These are phyloP conservation scores for Camelus dromedarius DNA, from an alignment of 2,113 vertebrate genomes.

Conservation along the genomic window DNA sequence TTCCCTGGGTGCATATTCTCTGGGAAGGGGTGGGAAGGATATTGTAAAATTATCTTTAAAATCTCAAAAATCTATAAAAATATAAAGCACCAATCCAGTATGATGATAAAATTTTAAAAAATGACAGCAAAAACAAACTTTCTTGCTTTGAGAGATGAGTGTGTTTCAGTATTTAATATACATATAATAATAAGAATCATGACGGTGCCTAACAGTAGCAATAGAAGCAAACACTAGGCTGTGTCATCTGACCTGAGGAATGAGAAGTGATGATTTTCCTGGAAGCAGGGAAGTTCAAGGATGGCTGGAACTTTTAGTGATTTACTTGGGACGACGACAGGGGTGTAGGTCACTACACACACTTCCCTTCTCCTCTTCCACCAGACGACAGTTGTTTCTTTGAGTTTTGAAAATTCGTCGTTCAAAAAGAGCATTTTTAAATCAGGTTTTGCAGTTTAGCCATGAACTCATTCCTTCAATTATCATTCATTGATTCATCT, in stretches of 20 bases:
- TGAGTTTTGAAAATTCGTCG: background rate
- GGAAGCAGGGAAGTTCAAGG: background rate
- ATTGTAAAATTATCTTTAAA: background rate
- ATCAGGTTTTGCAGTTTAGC: background rate
- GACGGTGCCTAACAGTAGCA: background rate
- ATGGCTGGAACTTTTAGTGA: background rate
- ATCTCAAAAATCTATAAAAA: background rate
- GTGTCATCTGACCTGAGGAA: background rate
- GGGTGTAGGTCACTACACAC: background rate
- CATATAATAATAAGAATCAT: background rate
- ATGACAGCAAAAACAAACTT: background rate
- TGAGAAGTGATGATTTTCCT: background rate
- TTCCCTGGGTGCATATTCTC: background rate
- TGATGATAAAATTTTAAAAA: background rate
- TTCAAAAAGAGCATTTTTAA: background rate
- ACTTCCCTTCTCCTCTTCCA: background rate
- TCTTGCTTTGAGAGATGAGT: background rate
- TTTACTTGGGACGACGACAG: background rate
- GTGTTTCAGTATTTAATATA: background rate
- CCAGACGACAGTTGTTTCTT: background rate
- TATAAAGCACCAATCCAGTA: background rate
- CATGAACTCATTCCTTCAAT: background rate
- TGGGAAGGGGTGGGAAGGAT: background rate
- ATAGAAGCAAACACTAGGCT: background rate
- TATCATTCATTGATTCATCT: background rate